Conservation (phyloP, 64 coral and sea anemone genomes). For the Anthopleura sola region DNA sequence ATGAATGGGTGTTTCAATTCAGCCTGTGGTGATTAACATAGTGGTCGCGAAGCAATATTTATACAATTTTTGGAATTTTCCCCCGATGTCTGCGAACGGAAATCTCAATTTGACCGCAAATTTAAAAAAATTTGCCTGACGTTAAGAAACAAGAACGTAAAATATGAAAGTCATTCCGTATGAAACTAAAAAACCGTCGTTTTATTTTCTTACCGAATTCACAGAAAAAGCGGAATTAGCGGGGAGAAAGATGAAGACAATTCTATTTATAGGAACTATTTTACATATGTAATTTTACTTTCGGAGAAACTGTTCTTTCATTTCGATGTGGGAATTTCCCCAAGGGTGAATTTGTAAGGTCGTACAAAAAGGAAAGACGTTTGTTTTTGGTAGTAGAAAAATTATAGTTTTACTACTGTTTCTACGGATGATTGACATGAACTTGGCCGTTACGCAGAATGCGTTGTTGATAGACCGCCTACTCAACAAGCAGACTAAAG, state of each 20-base stretch:
- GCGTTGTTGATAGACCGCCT: neutral
- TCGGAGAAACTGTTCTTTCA: neutral
- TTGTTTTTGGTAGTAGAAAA: neutral
- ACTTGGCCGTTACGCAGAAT: neutral
- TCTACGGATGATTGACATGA: neutral
- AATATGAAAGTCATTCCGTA: neutral
- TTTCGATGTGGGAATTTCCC: neutral
- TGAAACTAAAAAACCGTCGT: neutral
- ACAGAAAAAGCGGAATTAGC: neutral
- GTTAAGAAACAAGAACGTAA: neutral
- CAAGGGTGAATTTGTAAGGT: neutral
- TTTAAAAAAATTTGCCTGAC: neutral
- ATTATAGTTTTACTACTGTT: neutral
- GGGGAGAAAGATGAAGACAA: neutral
- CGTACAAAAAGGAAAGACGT: neutral
- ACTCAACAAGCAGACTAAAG: neutral
- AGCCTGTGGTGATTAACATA: neutral
- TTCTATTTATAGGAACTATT: neutral
- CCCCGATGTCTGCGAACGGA: neutral
- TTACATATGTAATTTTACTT: neutral
- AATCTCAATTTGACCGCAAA: neutral
- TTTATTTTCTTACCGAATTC: neutral
- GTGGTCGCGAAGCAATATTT: neutral
- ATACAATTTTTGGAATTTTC: conserved; percentile 10
- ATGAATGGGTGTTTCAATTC: neutral